phyloP scores from a whole-genome alignment of 2,113 vertebrate genomes.

The Jaculus jaculus region DNA sequence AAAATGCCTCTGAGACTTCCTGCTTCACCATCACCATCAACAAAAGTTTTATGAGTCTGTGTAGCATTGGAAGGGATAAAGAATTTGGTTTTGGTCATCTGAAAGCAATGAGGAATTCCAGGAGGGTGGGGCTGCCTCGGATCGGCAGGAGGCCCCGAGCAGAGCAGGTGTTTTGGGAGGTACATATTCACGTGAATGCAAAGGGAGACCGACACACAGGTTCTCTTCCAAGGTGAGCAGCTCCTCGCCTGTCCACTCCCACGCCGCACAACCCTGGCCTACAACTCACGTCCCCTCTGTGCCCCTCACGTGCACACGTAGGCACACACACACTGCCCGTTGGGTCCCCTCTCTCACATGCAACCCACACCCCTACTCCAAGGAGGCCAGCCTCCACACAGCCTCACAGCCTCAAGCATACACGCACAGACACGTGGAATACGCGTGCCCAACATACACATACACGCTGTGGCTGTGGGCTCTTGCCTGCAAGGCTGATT shows the following conservation, averaged over 20 bases:
- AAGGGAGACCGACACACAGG: background rate
- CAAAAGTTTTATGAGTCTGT: conserved; percentile 11
- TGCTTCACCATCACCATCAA: background rate
- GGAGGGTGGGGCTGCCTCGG: background rate
- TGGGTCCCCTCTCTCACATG: background rate
- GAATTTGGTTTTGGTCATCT: background rate
- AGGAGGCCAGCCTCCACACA: background rate
- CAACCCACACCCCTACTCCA: background rate
- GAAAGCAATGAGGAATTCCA: conserved; percentile 23
- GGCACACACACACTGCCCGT: background rate
- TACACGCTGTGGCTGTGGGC: background rate
- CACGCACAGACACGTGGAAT: background rate
- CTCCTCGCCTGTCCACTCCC: too few species aligned
- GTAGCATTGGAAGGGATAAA: background rate
- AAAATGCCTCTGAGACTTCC: background rate
- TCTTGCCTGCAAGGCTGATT: background rate
- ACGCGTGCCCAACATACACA: background rate
- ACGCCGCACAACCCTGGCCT: background rate
- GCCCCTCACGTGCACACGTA: too few species aligned
- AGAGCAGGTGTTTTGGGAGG: background rate
- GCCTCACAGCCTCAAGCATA: too few species aligned
- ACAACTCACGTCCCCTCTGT: background rate
- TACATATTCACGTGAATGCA: background rate
- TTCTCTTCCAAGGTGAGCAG: background rate
- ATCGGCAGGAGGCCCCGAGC: background rate